Percentiles rank a stretch among this genome's conserved stretches.
phyloP scores from a whole-genome alignment of 2,888 invertebrate species.

The Melieria crassipennis region DNA sequence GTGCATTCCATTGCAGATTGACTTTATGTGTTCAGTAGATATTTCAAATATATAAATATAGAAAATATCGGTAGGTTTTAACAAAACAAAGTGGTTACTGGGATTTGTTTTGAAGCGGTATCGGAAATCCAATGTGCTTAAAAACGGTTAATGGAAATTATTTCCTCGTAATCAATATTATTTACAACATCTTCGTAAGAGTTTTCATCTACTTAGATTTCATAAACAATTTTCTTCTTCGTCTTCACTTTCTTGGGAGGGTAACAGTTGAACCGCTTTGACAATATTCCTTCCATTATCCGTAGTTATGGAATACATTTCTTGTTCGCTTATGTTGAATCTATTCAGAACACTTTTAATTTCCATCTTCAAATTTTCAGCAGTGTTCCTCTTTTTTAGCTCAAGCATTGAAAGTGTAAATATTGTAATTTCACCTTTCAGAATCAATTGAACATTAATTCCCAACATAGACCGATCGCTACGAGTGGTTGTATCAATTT shows the following conservation, averaged over 20 bases:
- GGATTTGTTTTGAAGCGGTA: too few species aligned
- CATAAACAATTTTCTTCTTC: background rate
- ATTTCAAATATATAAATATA: too few species aligned
- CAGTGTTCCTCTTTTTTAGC: background rate
- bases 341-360: constrained; percentile 9
- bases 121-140: too few species aligned
- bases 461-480: background rate
- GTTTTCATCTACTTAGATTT: too few species aligned
- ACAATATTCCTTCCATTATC: constrained; percentile 25
- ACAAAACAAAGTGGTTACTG: too few species aligned
- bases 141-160: too few species aligned
- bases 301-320: constrained; percentile 20
- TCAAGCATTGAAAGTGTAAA: constrained; percentile 7
- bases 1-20: too few species aligned
- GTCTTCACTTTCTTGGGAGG: constrained; percentile 10
- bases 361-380: background rate
- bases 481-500: too few species aligned
- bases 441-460: constrained; percentile 2
- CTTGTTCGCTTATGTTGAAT: background rate
- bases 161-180: background rate
- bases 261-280: constrained; percentile 16
- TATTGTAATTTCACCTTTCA: constrained; percentile 3
- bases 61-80: too few species aligned
- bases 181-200: background rate
- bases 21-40: too few species aligned